A percentile compares a stretch with the other conserved stretches of the same genome.
Conservation (phyloP, 2,888 invertebrate species). For the Epistrophella euchroma region DNA sequence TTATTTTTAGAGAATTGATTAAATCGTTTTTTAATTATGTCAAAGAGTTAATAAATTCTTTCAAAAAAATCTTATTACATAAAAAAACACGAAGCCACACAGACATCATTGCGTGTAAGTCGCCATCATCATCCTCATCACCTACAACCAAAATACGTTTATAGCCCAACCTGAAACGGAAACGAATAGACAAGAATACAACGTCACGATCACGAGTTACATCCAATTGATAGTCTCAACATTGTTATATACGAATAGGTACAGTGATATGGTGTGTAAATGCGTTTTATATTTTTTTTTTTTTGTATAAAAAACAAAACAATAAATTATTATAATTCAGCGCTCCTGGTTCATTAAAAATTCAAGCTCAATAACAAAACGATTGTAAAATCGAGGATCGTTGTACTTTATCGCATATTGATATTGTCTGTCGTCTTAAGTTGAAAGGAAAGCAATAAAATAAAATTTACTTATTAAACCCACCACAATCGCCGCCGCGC, state of each 20-base stretch:
- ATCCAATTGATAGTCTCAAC: not conserved
- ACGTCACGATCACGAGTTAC: constrained; percentile 16
- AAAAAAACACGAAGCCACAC: not conserved
- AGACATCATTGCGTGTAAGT: not conserved
- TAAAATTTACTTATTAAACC: constrained; percentile 6
- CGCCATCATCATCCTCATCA: not conserved
- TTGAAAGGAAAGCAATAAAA: constrained; percentile 49
- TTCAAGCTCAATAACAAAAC: constrained; percentile 50
- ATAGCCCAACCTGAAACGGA: not conserved
- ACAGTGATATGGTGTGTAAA: not conserved
- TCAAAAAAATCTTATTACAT: not conserved
- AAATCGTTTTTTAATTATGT: not conserved
- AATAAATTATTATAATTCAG: constrained; percentile 61
- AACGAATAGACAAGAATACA: constrained; percentile 12
- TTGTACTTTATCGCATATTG: constrained; percentile 51
- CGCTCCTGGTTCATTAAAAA: constrained; percentile 55
- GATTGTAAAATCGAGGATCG: constrained; percentile 42
- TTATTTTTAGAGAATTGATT: not conserved
- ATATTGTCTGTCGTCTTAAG: constrained; percentile 26
- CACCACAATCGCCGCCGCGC: not conserved
- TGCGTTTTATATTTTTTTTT: not conserved
- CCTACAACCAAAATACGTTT: not conserved
- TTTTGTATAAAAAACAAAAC: constrained; percentile 31
- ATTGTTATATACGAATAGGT: not conserved
- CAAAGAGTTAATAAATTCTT: not conserved